Evolutionary conservation across 1,140 invertebrate species (phyloP).

Genomic region (Panagrolaimus sp.): DNA sequence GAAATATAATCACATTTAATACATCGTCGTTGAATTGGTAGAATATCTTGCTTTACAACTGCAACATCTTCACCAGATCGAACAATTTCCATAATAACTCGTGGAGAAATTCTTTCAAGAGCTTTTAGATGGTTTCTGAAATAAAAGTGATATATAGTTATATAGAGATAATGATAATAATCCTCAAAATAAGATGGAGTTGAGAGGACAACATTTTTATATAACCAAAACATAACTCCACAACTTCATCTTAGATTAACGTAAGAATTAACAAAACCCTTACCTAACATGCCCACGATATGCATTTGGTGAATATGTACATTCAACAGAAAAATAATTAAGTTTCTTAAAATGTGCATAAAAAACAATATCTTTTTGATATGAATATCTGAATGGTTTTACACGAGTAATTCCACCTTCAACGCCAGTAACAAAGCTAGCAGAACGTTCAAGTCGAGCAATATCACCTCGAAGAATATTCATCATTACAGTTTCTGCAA

Average conservation of each 20-base stretch:
- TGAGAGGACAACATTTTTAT: too few species aligned
- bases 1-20: conserved; percentile 85
- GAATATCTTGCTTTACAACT: conserved; percentile 63
- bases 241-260: too few species aligned
- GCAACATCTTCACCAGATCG: conserved; percentile 85
- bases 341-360: conserved; percentile 77
- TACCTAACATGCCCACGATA: conserved; percentile 64
- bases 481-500: conserved; percentile 78
- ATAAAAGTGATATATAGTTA: too few species aligned
- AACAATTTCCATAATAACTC: conserved; percentile 88
- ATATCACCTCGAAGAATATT: conserved; percentile 83
- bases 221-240: too few species aligned
- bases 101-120: conserved; percentile 83
- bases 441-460: conserved; percentile 73
- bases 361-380: conserved; percentile 99
- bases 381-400: conserved; percentile 96
- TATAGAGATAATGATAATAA: too few species aligned
- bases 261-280: conserved; percentile 19
- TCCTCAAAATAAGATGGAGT: too few species aligned
- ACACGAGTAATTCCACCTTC: conserved; percentile 69
- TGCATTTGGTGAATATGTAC: conserved; percentile 94
- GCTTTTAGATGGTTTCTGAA: conserved; percentile 85
- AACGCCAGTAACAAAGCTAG: conserved; percentile 62
- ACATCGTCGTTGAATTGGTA: conserved; percentile 63
- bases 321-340: conserved; percentile 98